Conservation (phyloP, 1,140 invertebrate genomes). For the Drosophila mojavensis region DNA sequence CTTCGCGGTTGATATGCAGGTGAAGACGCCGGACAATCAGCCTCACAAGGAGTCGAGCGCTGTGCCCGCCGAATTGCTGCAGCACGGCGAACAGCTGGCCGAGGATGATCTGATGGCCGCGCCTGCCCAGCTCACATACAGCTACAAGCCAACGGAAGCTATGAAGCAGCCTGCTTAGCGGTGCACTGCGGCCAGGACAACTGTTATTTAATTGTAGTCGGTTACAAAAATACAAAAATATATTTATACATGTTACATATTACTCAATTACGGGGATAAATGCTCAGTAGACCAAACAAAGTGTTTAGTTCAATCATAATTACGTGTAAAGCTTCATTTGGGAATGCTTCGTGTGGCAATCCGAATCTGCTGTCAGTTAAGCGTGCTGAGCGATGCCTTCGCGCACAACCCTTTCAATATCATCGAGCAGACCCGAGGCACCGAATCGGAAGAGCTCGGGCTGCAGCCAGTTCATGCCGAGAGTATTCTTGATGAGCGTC, state of each 20-base stretch:
- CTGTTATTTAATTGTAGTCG: constrained; percentile 65
- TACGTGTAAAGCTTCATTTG: not conserved
- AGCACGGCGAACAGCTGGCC: constrained; percentile 66
- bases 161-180: not conserved
- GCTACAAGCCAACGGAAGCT: constrained; percentile 39
- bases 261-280: not conserved
- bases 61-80: constrained; percentile 47
- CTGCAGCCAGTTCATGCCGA: constrained; percentile 94
- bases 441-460: constrained; percentile 96
- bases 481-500: constrained; percentile 91
- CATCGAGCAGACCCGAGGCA: constrained; percentile 94
- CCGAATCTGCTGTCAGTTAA: not conserved
- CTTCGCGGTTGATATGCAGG: constrained; percentile 76
- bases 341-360: not conserved
- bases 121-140: constrained; percentile 59
- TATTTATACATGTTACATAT: constrained; percentile 37
- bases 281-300: constrained; percentile 11
- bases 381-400: constrained; percentile 45
- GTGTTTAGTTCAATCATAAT: not conserved
- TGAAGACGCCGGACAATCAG: constrained; percentile 78
- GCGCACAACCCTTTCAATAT: constrained; percentile 86
- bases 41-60: constrained; percentile 36
- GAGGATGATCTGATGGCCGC: constrained; percentile 78
- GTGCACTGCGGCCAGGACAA: constrained; percentile 18
- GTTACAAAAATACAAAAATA: constrained; percentile 66